These are phyloP conservation scores for Metopolophium dirhodum DNA, from an alignment of 1,140 invertebrate species.

Conservation along the genomic window DNA sequence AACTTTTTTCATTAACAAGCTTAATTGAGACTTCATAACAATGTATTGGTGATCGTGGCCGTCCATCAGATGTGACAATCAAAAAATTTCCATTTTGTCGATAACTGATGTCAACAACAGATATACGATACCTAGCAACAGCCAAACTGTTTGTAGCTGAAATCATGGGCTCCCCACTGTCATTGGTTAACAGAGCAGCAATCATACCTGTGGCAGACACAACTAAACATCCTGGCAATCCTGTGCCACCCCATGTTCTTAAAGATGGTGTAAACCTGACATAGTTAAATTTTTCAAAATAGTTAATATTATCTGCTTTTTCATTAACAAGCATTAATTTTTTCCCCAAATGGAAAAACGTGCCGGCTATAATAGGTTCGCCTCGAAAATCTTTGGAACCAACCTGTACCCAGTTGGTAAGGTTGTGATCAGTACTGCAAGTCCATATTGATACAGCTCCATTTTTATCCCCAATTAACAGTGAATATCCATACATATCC, in stretches of 20 bases:
- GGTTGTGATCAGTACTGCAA: constrained; percentile 74
- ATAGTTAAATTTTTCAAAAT: constrained; percentile 85
- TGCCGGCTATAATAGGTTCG: constrained; percentile 80
- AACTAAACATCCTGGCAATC: constrained; percentile 80
- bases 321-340: constrained; percentile 73
- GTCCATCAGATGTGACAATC: constrained; percentile 76
- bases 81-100: constrained; percentile 82
- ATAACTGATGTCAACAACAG: constrained; percentile 77
- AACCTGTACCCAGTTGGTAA: constrained; percentile 75
- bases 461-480: constrained; percentile 77
- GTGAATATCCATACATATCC: constrained; percentile 80
- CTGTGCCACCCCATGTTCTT: constrained; percentile 83
- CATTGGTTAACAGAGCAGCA: constrained; percentile 68
- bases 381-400: constrained; percentile 68
- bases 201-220: constrained; percentile 85
- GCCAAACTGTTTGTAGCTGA: constrained; percentile 75
- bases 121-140: constrained; percentile 74
- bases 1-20: constrained; percentile 67
- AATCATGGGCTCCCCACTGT: constrained; percentile 61
- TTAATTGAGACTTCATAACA: constrained; percentile 66
- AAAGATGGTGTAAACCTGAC: constrained; percentile 79
- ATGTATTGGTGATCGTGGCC: constrained; percentile 62
- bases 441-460: constrained; percentile 80
- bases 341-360: constrained; percentile 86
- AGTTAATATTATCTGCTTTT: constrained; percentile 81